A percentile compares a stretch with the other conserved stretches of the same genome.
These are phyloP conservation scores for Hippocampus abdominalis DNA, from an alignment of 2,113 vertebrate genomes.

Conservation along the genomic window DNA sequence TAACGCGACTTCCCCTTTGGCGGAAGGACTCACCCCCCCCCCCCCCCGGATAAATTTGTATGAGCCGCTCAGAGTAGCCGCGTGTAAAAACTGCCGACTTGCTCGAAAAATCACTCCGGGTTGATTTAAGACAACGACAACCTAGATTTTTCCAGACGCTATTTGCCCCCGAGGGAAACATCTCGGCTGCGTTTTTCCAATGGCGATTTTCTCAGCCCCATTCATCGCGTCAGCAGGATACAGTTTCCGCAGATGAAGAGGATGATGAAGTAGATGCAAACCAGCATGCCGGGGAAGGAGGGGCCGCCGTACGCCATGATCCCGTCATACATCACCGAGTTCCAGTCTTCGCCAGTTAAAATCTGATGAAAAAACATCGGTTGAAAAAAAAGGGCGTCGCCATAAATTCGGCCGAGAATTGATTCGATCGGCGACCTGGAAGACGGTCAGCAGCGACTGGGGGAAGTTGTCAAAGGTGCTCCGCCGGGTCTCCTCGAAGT, in stretches of 20 bases:
- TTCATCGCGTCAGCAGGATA: slow-evolving; percentile 77
- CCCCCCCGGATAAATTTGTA: not conserved
- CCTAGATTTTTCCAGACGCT: not conserved
- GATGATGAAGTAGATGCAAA: slow-evolving; percentile 99
- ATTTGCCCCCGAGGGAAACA: not conserved
- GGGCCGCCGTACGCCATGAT: slow-evolving; percentile 99
- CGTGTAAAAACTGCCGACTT: not conserved
- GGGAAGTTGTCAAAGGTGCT: slow-evolving; percentile 99
- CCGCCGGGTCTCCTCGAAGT: slow-evolving; percentile 93
- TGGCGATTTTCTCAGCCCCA: too few species aligned
- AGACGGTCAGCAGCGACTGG: slow-evolving; percentile 96
- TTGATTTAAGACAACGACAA: not conserved
- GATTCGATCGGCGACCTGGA: slow-evolving; percentile 79
- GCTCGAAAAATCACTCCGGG: not conserved
- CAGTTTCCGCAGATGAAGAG: slow-evolving; percentile 99
- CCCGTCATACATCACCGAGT: slow-evolving; percentile 99
- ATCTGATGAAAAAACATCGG: slow-evolving; percentile 73
- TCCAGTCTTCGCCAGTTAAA: slow-evolving; percentile 99
- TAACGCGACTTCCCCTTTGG: not conserved
- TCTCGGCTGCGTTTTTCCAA: too few species aligned
- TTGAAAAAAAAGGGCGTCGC: not conserved
- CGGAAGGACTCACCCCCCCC: not conserved
- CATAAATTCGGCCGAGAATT: slow-evolving; percentile 54
- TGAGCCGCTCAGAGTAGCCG: not conserved
- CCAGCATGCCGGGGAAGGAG: slow-evolving; percentile 98